phyloP scores from a whole-genome alignment of 2,888 invertebrate genomes.

The Incurvaria masculella region DNA sequence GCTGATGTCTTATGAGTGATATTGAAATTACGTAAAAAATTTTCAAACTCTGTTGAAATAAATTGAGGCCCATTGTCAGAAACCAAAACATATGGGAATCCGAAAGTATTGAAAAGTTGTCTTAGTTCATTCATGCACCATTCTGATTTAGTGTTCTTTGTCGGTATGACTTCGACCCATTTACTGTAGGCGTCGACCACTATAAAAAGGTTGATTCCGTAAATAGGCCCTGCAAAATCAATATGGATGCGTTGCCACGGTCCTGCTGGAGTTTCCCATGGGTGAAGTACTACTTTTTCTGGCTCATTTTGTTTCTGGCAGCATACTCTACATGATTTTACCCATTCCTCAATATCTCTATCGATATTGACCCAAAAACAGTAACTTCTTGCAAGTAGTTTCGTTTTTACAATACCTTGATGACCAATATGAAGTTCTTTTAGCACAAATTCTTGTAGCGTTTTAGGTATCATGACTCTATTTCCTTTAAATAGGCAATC shows the following conservation, averaged over 20 bases:
- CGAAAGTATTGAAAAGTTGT: conserved; percentile 13
- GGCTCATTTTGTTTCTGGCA: conserved; percentile 1
- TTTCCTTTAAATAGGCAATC: conserved; percentile 13
- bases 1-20: conserved; percentile 14
- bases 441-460: not conserved
- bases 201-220: not conserved
- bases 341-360: conserved; percentile 13
- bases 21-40: conserved; percentile 12
- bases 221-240: conserved; percentile 20
- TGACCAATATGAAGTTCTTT: conserved; percentile 14
- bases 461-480: conserved; percentile 7
- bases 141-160: conserved; percentile 11
- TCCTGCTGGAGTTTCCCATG: not conserved
- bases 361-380: conserved; percentile 16
- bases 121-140: conserved; percentile 11
- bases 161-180: conserved; percentile 17
- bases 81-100: conserved; percentile 14
- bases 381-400: conserved; percentile 13
- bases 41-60: conserved; percentile 14
- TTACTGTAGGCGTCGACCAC: conserved; percentile 13
- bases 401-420: conserved; percentile 20
- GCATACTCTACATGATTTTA: conserved; percentile 7
- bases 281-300: conserved; percentile 10
- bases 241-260: conserved; percentile 21
- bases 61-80: conserved; percentile 18